Conservation (phyloP, 2,797 vertebrate genomes). For the Diglossa cyanea region DNA sequence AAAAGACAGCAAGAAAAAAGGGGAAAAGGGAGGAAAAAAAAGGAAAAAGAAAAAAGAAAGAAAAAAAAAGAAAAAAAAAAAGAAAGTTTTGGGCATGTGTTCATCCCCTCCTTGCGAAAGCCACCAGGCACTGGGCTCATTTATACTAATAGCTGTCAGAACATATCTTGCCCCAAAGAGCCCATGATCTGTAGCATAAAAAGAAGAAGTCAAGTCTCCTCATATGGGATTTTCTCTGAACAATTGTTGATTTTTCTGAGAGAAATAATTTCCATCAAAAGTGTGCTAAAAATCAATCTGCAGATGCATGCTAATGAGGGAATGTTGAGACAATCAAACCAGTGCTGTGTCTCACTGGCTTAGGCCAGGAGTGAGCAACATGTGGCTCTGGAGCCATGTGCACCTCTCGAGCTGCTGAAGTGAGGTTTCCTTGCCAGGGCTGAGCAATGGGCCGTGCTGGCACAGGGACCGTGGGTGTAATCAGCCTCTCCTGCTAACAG, state of each 20-base stretch:
- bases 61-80: neutral
- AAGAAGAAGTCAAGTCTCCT: neutral
- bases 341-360: neutral
- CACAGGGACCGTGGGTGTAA: neutral
- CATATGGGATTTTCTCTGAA: neutral
- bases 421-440: conserved; percentile 3
- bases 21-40: accelerated
- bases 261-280: neutral
- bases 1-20: too few relatives aligned
- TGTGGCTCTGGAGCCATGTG: conserved; percentile 17
- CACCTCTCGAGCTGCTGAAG: neutral
- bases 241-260: conserved; percentile 2
- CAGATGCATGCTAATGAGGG: neutral
- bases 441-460: conserved; percentile 41
- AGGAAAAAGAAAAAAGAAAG: accelerated
- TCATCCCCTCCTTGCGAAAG: neutral
- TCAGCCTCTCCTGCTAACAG: conserved; percentile 8
- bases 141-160: neutral
- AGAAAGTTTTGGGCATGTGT: neutral
- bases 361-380: neutral
- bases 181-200: neutral
- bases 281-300: neutral
- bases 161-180: neutral
- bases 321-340: neutral
- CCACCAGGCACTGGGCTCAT: neutral